Evolutionary conservation across 2,888 invertebrate species (phyloP).

Genomic region (Leucophora obtusa): DNA sequence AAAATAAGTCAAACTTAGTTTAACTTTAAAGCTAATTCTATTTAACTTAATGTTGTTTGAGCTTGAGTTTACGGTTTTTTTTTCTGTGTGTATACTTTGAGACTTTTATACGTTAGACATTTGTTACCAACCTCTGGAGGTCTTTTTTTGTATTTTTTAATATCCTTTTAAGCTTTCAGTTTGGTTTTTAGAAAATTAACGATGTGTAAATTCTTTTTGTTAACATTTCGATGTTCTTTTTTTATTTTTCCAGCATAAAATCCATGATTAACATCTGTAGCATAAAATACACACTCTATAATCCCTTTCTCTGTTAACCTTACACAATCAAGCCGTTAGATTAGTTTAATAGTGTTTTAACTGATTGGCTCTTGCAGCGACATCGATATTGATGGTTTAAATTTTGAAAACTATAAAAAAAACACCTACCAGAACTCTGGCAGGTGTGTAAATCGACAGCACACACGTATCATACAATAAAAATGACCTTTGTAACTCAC

Average conservation of each 20-base stretch:
- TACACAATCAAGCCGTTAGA: constrained; percentile 37
- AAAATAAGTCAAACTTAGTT: no score
- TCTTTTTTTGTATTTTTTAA: constrained; percentile 9
- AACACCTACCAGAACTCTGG: neutral
- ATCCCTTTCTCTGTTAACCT: neutral
- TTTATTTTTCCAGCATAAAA: constrained; percentile 10
- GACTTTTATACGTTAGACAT: no score
- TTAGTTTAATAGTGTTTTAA: constrained; percentile 61
- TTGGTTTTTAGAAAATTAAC: constrained; percentile 43
- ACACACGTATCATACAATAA: constrained; percentile 51
- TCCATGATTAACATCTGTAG: constrained; percentile 45
- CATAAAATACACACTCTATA: constrained; percentile 1
- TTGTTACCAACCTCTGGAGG: neutral
- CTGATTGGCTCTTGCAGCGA: constrained; percentile 58
- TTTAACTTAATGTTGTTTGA: no score
- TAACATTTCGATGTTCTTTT: neutral
- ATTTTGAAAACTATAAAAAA: constrained; percentile 31
- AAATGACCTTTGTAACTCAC: constrained; percentile 52
- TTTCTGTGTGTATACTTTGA: no score
- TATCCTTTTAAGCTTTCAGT: constrained; percentile 40
- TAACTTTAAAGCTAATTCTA: no score
- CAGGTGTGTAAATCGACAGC: constrained; percentile 16
- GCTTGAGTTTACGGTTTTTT: no score
- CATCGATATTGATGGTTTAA: constrained; percentile 56
- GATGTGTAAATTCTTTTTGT: constrained; percentile 51